Percentiles rank a stretch among this genome's conserved stretches.
These are phyloP conservation scores for Eufriesea mexicana DNA, from an alignment of 1,140 invertebrate genomes.

Conservation along the genomic window DNA sequence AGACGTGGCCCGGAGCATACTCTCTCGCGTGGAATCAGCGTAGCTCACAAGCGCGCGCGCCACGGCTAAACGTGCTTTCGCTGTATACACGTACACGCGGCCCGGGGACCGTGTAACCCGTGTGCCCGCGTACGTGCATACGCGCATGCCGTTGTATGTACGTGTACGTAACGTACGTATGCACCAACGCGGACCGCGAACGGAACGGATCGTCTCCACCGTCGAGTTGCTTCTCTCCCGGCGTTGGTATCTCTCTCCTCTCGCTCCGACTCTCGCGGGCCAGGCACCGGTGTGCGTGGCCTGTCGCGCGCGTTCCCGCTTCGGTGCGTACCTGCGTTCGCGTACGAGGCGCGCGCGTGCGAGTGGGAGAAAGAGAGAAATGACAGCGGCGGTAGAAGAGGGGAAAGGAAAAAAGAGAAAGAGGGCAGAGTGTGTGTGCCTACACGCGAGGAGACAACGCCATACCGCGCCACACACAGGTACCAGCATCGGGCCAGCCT, in stretches of 20 bases:
- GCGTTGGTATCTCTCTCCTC: background rate
- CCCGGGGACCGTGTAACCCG: slow-evolving; percentile 7
- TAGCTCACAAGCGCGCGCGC: slow-evolving; percentile 29
- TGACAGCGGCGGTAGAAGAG: background rate
- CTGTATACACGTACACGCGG: background rate
- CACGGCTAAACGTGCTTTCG: slow-evolving; percentile 30
- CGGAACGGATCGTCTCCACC: slow-evolving; percentile 9
- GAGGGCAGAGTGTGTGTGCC: slow-evolving; percentile 25
- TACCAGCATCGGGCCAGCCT: slow-evolving; percentile 49
- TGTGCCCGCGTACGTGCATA: background rate
- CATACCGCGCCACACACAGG: slow-evolving; percentile 52
- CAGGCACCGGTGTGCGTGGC: background rate
- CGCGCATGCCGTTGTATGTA: background rate
- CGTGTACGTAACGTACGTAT: background rate
- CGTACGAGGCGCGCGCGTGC: background rate
- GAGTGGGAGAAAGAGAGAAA: background rate
- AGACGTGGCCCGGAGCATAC: background rate
- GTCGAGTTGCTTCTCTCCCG: background rate
- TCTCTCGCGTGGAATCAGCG: slow-evolving; percentile 45
- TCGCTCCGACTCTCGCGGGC: background rate
- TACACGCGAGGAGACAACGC: slow-evolving; percentile 68
- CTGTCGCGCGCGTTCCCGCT: background rate
- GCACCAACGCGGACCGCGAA: background rate
- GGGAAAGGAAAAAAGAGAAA: background rate
- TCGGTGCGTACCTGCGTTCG: background rate